Percentiles rank a stretch among this genome's conserved stretches.
Evolutionary conservation across 1,140 invertebrate species (phyloP).

Genomic region (Polypedilum vanderplanki): DNA sequence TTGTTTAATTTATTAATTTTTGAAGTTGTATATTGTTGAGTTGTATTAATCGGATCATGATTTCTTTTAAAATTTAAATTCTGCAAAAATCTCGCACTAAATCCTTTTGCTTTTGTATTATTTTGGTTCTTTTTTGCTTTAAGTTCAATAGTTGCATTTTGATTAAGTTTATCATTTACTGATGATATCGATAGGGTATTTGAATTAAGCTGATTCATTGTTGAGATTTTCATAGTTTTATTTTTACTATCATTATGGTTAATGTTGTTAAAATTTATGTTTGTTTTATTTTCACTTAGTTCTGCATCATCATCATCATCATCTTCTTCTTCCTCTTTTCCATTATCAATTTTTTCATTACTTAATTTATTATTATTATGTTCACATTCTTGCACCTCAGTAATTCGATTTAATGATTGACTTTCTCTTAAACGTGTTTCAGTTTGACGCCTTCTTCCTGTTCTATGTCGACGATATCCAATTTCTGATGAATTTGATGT

Average conservation of each 20-base stretch:
- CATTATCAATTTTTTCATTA: constrained; percentile 35
- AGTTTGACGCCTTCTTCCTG: constrained; percentile 50
- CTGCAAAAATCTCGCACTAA: constrained; percentile 46
- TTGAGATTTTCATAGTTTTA: constrained; percentile 39
- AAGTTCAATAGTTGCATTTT: constrained; percentile 34
- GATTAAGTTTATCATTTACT: not conserved
- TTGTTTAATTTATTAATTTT: constrained; percentile 35
- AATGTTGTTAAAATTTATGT: constrained; percentile 34
- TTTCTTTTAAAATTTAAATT: constrained; percentile 34
- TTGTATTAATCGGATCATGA: not conserved
- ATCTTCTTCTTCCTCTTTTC: constrained; percentile 32
- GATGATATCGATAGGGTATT: not conserved
- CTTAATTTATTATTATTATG: constrained; percentile 39
- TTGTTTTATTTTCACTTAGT: constrained; percentile 36
- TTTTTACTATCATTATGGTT: constrained; percentile 38
- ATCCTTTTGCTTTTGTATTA: constrained; percentile 44
- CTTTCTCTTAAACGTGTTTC: constrained; percentile 68
- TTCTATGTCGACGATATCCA: constrained; percentile 46
- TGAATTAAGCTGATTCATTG: constrained; percentile 32
- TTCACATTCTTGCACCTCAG: constrained; percentile 66
- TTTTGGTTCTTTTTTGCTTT: constrained; percentile 33
- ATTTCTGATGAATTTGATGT: constrained; percentile 28
- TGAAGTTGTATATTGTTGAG: constrained; percentile 33
- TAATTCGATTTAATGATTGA: constrained; percentile 73
- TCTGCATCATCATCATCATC: constrained; percentile 38